A percentile compares a stretch with the other conserved stretches of the same genome.
phyloP scores from a whole-genome alignment of 2,888 invertebrate genomes.

The Volucella bombylans region DNA sequence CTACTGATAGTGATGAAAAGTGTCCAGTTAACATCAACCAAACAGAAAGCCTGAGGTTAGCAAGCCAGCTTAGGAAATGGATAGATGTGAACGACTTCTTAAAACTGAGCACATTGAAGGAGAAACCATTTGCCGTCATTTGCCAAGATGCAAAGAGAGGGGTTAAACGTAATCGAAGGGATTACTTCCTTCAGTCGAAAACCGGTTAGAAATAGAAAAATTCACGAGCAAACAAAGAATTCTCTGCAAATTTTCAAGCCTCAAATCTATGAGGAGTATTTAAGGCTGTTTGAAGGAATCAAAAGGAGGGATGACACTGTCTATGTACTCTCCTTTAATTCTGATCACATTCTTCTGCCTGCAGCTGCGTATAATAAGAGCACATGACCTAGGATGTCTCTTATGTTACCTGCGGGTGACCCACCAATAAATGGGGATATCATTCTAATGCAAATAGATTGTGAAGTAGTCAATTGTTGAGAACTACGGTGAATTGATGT shows the following conservation, averaged over 20 bases:
- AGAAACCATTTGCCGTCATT: constrained; percentile 66
- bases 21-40: no score
- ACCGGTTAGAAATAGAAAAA: constrained; percentile 33
- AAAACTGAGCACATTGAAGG: constrained; percentile 77
- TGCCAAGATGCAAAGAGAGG: constrained; percentile 11
- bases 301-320: constrained; percentile 95
- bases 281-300: constrained; percentile 86
- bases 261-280: constrained; percentile 82
- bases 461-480: constrained; percentile 97
- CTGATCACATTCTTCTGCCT: no score
- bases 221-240: constrained; percentile 78
- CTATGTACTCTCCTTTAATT: constrained; percentile 95
- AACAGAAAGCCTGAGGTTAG: constrained; percentile 91
- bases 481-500: no score
- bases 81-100: constrained; percentile 84
- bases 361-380: no score
- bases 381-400: constrained; percentile 94
- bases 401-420: constrained; percentile 93
- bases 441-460: constrained; percentile 97
- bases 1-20: no score
- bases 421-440: constrained; percentile 87
- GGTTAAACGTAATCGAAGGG: constrained; percentile 75
- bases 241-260: constrained; percentile 82
- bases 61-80: constrained; percentile 91
- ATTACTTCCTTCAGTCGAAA: constrained; percentile 68